These are phyloP conservation scores for Cheilinus undulatus DNA, from an alignment of 2,113 vertebrate species.

Conservation along the genomic window DNA sequence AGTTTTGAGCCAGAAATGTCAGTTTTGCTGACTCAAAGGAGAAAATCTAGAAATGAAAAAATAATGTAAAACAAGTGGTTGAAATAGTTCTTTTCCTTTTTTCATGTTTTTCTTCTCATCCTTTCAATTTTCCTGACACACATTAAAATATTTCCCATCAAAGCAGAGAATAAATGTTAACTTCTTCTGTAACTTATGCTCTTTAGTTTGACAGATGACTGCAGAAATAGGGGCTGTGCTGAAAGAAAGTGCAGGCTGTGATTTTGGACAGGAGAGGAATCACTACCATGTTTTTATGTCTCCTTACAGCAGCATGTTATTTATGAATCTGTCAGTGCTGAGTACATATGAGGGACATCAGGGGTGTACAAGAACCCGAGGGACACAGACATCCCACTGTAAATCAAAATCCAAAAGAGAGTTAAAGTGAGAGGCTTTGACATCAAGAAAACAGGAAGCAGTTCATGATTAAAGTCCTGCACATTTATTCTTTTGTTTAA, in stretches of 20 bases:
- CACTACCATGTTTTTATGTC: conserved; percentile 43
- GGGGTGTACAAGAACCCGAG: conserved; percentile 41
- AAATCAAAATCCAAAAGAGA: too few species aligned
- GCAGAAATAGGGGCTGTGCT: conserved; percentile 43
- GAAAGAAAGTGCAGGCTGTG: conserved; percentile 47
- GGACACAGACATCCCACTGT: too few species aligned
- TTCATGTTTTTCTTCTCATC: neutral
- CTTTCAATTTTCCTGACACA: neutral
- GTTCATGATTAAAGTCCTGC: too few species aligned
- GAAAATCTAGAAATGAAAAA: neutral
- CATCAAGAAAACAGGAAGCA: too few species aligned
- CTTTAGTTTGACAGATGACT: conserved; percentile 36
- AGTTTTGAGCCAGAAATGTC: neutral
- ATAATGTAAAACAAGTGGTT: conserved; percentile 7
- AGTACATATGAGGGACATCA: conserved; percentile 13
- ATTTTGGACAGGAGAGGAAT: conserved; percentile 43
- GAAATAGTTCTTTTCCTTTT: neutral
- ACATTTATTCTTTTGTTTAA: too few species aligned
- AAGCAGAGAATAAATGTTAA: conserved; percentile 15
- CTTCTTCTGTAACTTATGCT: conserved; percentile 5
- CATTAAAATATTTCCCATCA: conserved; percentile 10
- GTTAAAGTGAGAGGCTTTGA: too few species aligned
- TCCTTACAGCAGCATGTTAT: conserved; percentile 41
- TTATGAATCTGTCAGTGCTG: conserved; percentile 51
- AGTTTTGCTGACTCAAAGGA: conserved; percentile 25